Evolutionary conservation across 2,797 vertebrate species (phyloP), one percentile per base, ranked within the genome.

Genomic region (Molossus molossus): DNA sequence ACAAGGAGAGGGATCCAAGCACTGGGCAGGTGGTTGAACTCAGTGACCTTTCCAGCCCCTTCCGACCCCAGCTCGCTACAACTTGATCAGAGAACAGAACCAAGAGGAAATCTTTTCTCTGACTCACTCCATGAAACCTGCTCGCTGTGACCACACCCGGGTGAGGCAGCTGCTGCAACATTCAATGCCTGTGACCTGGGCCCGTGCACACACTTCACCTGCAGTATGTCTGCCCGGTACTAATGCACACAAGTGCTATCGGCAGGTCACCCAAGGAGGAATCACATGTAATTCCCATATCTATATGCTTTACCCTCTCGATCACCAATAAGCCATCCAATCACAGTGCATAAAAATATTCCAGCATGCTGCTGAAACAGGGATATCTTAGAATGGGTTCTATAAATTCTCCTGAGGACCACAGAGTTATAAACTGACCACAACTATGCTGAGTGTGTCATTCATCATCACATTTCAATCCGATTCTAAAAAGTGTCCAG

Each of bases 211-310:
- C 40, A 45, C 6, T 45, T 58, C 13, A 10, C 9, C 9, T 0
- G 10, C 69, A 29, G 45, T 0, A 9, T 1, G 13, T 5, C 2
- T 7, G 20, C 17, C 1, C 5, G 33, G 45, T 3, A 2, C 7
- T 2, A n/a, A 5, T 0, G 18, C 3, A 9, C 18, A 2, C 25
- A 5, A 15, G n/a, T 14, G 67, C 73, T 3, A 3, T 6, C 0
- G 1, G 14, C 9, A 12, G 50, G 29, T 2, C 10, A 8, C 14
- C 55, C 9, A 7, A 27, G 57, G 62, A n/a, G 21, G 21, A 23
- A 48, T 57, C 9, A 5, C 33, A 2, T 5, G 6, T 4, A 15
- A 6, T 17, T 4, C n/a, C 25, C 6, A 0, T 27, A 17, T 29
- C 55, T 27, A 25, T 5, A 23, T n/a, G 55, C 12, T 58, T 25